These are phyloP conservation scores for Neodon shergylaensis DNA, from an alignment of 2,113 vertebrate genomes.

Conservation along the genomic window DNA sequence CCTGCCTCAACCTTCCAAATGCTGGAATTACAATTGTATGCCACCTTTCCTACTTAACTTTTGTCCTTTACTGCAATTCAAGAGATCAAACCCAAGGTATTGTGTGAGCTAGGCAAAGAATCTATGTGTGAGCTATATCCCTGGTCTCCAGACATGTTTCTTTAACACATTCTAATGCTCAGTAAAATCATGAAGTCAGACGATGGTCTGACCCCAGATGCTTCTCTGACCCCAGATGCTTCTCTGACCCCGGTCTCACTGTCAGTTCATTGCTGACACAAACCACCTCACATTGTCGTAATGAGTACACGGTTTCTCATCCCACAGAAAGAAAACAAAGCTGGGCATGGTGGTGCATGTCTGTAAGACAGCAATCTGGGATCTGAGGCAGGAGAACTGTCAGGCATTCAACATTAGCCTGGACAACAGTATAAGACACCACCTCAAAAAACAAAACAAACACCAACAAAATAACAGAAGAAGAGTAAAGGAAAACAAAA, in stretches of 20 bases:
- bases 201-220: background rate
- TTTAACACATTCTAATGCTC: conserved; percentile 33
- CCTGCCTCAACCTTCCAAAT: background rate
- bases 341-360: background rate
- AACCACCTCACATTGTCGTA: background rate
- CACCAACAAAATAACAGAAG: background rate
- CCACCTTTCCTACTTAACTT: background rate
- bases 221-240: background rate
- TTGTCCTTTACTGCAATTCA: background rate
- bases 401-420: background rate
- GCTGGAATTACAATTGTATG: background rate
- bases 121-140: background rate
- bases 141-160: background rate
- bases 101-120: background rate
- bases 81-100: background rate
- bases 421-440: background rate
- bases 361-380: background rate
- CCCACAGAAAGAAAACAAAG: background rate
- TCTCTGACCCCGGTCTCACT: too few relatives aligned
- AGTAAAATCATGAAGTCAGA: background rate
- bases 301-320: background rate
- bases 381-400: background rate
- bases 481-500: background rate
- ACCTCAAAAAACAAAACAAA: background rate
- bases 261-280: background rate